Percentiles rank a stretch among this genome's conserved stretches.
phyloP scores from a whole-genome alignment of 2,113 vertebrate species.

The Sphyrna mokarran region DNA sequence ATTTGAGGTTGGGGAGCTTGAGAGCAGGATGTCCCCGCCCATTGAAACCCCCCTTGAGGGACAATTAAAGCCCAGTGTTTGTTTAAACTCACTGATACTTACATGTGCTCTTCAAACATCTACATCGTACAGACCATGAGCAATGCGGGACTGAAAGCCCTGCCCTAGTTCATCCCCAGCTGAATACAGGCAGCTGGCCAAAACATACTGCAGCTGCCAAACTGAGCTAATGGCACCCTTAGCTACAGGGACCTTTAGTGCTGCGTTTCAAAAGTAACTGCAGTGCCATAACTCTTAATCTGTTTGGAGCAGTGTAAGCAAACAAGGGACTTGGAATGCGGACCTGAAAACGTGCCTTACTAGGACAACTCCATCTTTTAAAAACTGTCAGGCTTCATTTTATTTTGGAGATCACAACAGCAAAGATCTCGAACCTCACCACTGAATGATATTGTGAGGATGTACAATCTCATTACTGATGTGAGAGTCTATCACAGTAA shows the following conservation, averaged over 20 bases:
- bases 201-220: background rate
- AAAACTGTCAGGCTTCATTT: background rate
- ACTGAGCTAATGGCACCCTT: background rate
- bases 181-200: background rate
- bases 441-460: background rate
- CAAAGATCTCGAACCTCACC: background rate
- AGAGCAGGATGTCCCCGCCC: no score
- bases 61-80: no score
- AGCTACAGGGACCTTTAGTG: background rate
- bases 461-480: background rate
- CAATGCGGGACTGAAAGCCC: background rate
- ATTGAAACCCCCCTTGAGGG: no score
- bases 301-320: background rate
- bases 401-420: background rate
- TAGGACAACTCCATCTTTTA: background rate
- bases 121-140: background rate
- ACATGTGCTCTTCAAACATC: background rate
- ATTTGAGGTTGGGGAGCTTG: no score
- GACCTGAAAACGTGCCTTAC: no score
- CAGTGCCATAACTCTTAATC: background rate
- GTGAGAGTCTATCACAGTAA: constrained; percentile 48
- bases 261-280: background rate
- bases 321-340: no score
- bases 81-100: no score
- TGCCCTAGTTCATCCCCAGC: background rate